Conservation (phyloP, 1,140 invertebrate genomes). For the Acromyrmex charruanus region DNA sequence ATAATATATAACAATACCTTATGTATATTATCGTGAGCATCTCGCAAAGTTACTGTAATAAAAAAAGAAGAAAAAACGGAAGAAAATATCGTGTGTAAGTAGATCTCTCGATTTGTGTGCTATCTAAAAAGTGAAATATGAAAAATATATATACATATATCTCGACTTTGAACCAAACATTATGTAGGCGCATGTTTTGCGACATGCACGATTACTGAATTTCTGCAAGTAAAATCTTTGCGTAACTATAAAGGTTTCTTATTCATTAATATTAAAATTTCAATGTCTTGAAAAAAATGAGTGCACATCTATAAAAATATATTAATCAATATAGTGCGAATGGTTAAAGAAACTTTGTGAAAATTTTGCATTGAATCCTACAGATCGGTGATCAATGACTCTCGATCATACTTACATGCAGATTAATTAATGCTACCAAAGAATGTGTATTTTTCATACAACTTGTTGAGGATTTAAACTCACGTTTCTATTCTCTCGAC, state of each 20-base stretch:
- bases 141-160: not conserved
- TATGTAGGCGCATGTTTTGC: not conserved
- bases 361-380: not conserved
- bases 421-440: conserved; percentile 12
- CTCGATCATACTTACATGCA: not conserved
- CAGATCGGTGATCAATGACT: not conserved
- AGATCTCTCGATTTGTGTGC: not conserved
- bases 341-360: not conserved
- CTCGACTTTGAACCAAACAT: not conserved
- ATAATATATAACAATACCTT: conserved; percentile 6
- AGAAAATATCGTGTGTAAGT: not conserved
- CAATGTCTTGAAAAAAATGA: not conserved
- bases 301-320: not conserved
- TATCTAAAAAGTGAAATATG: not conserved
- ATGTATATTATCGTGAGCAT: conserved; percentile 27
- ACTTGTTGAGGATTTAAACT: not conserved
- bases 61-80: conserved; percentile 40
- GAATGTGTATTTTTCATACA: not conserved
- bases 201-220: too few relatives aligned
- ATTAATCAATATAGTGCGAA: not conserved
- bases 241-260: not conserved
- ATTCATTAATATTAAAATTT: not conserved
- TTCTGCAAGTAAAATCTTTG: not conserved
- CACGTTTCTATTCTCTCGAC: not conserved
- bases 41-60: conserved; percentile 1